phyloP scores from a whole-genome alignment of 2,797 vertebrate genomes.

The Orestias chungarensis region DNA sequence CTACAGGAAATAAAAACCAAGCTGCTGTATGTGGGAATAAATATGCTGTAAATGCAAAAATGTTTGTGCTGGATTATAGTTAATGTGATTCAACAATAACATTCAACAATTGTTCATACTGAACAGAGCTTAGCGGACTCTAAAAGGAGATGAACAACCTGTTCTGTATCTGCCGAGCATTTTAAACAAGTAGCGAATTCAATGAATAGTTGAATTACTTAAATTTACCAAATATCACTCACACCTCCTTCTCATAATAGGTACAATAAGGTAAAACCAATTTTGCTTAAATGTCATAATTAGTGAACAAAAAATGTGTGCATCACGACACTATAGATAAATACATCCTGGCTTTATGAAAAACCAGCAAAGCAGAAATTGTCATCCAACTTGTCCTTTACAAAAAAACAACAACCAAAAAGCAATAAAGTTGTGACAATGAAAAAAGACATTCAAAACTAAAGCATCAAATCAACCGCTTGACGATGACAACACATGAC shows the following conservation, averaged over 20 bases:
- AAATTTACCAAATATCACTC: slow-evolving; percentile 44
- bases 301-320: slow-evolving; percentile 60
- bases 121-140: slow-evolving; percentile 53
- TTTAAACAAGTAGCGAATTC: slow-evolving; percentile 24
- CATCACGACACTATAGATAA: slow-evolving; percentile 65
- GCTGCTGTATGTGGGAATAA: slow-evolving; percentile 18
- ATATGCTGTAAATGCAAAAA: slow-evolving; percentile 39
- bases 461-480: slow-evolving; percentile 68
- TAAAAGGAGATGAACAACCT: slow-evolving; percentile 36
- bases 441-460: slow-evolving; percentile 82
- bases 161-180: slow-evolving; percentile 43
- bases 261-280: slow-evolving; percentile 54
- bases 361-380: slow-evolving; percentile 57
- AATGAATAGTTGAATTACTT: slow-evolving; percentile 32
- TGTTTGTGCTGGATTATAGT: slow-evolving; percentile 50
- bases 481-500: slow-evolving; percentile 68
- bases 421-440: slow-evolving; percentile 62
- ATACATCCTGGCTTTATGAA: slow-evolving; percentile 52
- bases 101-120: slow-evolving; percentile 75
- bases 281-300: slow-evolving; percentile 52
- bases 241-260: slow-evolving; percentile 60
- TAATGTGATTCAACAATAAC: slow-evolving; percentile 70
- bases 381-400: slow-evolving; percentile 61
- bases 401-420: slow-evolving; percentile 64
- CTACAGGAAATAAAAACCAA: slow-evolving; percentile 40